phyloP scores from a whole-genome alignment of 2,797 vertebrate genomes.

The Hoplostethus atlanticus region DNA sequence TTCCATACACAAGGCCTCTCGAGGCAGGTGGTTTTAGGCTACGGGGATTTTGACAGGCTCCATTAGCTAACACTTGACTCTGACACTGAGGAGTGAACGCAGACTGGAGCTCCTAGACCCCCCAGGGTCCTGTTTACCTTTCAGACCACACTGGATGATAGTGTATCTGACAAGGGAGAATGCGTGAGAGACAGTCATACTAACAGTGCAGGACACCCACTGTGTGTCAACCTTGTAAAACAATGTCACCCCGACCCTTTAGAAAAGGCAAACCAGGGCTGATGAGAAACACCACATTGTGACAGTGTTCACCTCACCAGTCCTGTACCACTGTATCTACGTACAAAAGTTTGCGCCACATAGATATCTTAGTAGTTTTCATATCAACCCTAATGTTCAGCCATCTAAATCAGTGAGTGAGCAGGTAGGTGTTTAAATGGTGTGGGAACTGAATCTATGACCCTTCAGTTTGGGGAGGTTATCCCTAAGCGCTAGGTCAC shows the following conservation, averaged over 20 bases:
- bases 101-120: conserved; percentile 64
- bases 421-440: background rate
- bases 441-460: conserved; percentile 34
- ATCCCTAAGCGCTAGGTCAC: conserved; percentile 17
- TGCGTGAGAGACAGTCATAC: conserved; percentile 57
- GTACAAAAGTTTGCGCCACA: background rate
- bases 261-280: background rate
- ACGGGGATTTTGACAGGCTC: conserved; percentile 73
- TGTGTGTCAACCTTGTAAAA: conserved; percentile 33
- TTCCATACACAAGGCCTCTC: conserved; percentile 58
- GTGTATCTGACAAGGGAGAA: conserved; percentile 70
- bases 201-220: conserved; percentile 64
- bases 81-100: conserved; percentile 67
- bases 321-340: background rate
- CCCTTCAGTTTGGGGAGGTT: background rate
- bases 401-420: background rate
- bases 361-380: background rate
- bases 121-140: conserved; percentile 76
- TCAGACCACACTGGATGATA: conserved; percentile 70
- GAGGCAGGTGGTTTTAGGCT: conserved; percentile 71
- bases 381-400: background rate
- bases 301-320: background rate
- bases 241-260: conserved; percentile 3
- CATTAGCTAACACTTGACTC: conserved; percentile 78
- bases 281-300: background rate